phyloP scores from a whole-genome alignment of 2,113 vertebrate genomes.

The Nothoprocta perdicaria region DNA sequence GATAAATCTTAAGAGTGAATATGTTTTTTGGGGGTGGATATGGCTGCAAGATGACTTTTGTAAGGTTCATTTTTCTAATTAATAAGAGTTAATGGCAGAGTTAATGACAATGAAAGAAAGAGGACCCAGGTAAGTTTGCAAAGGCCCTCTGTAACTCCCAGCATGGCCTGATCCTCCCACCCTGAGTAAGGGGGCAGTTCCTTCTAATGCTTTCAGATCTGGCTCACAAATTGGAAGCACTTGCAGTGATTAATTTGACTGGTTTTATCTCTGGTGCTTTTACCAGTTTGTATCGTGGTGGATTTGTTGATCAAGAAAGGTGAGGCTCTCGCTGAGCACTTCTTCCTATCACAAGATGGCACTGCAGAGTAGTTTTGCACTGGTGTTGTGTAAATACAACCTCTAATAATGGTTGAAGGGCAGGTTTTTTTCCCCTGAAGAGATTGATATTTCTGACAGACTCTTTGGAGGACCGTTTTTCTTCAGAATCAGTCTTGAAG shows the following conservation, averaged over 20 bases:
- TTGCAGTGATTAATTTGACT: rapidly evolving
- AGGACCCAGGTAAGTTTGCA: not conserved
- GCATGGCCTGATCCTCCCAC: not conserved
- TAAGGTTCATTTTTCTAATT: not conserved
- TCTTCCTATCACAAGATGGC: not conserved
- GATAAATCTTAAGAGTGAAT: rapidly evolving
- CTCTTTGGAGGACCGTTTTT: not conserved
- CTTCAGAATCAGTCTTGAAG: not conserved
- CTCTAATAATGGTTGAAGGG: rapidly evolving
- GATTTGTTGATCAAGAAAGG: rapidly evolving
- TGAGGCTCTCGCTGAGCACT: not conserved
- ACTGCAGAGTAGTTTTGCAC: not conserved
- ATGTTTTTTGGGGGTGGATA: not conserved
- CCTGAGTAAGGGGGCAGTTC: not conserved
- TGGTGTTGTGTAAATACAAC: not conserved
- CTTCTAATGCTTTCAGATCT: not conserved
- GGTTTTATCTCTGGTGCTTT: rapidly evolving
- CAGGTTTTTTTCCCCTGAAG: not conserved
- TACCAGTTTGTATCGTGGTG: rapidly evolving
- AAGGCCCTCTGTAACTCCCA: not conserved
- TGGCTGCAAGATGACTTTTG: not conserved
- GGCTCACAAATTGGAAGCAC: not conserved
- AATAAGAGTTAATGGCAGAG: not conserved
- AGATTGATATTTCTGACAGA: not conserved
- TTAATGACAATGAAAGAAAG: not conserved